Base-by-base conservation (phyloP, 2,797 vertebrate species). In the Chiropotes sagulatus region DNA sequence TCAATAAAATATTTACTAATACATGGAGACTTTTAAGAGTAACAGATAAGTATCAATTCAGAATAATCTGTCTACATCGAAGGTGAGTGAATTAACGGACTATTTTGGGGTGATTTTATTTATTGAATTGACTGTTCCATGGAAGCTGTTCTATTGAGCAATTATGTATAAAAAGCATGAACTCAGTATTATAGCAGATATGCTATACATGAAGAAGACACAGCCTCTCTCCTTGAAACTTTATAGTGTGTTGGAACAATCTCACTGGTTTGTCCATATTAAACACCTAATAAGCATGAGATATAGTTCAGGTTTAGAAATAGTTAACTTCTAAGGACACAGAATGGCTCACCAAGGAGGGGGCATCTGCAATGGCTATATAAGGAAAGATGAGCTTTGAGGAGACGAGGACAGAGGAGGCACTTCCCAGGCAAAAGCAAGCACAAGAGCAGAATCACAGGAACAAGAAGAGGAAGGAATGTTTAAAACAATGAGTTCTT, bases 1-100 rank as follows among this genome's bases (percentile, higher is more conserved):
- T 86, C 76, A 88, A 58, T 48, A 72, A 93, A 76, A 76, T 82
- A 91, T 76, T 72, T 82, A 95, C 67, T 92, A 94, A 22, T 46
- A 85, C 28, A 82, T 2, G 20, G 57, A 84, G 14, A 86, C 76
- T 80, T 72, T 92, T 80, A 87, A 64, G 70, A 92, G 30, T 75
- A 82, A 94, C 67, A 96, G 48, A 57, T 78, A 87, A 76, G 14
- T 80, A 72, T 92, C n/a, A 64, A 57, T 50, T 46, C 44, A 86
- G 70, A 96, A 73, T 17, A 93, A 52, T 76, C 52, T 90, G 22
- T 80, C 15, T 93, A 22, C 52, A 83, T 57, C 67, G 57, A 41
- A 88, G 72, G 30, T 33, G 41, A 44, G 22, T 44, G 33, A 61
- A 75, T 81, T 83, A 75, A 90, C n/a, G 70, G 44, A 28, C 39